These are phyloP conservation scores for Scytalopus superciliaris DNA, from an alignment of 2,113 vertebrate genomes.

Conservation along the genomic window DNA sequence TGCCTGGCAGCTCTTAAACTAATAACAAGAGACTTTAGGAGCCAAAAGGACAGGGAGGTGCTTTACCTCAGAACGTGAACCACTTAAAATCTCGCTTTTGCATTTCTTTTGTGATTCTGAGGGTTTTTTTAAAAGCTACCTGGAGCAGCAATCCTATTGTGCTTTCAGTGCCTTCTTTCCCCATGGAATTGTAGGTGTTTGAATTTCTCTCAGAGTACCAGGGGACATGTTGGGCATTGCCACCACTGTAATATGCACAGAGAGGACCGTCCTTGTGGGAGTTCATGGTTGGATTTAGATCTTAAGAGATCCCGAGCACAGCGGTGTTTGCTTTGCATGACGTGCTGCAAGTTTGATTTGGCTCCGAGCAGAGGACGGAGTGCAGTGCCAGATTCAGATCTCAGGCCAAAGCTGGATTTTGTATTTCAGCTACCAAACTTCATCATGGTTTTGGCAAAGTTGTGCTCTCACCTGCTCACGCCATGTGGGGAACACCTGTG, in stretches of 20 bases:
- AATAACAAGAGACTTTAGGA: background rate
- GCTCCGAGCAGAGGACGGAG: background rate
- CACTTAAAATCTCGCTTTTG: background rate
- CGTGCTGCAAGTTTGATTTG: background rate
- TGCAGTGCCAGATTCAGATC: conserved; percentile 9
- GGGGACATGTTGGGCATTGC: background rate
- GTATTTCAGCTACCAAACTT: conserved; percentile 30
- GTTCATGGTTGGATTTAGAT: background rate
- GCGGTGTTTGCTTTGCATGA: background rate
- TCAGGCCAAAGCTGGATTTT: background rate
- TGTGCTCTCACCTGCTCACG: conserved; percentile 1
- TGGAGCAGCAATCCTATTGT: background rate
- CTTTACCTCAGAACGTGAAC: background rate
- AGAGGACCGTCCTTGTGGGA: background rate
- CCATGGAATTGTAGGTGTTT: background rate
- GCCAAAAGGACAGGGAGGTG: background rate
- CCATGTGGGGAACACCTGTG: conserved; percentile 37
- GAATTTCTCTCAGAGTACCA: background rate
- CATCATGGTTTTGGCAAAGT: background rate
- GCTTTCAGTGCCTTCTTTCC: background rate
- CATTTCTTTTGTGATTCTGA: background rate
- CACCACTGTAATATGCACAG: background rate
- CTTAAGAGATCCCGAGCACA: background rate
- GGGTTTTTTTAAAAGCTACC: background rate
- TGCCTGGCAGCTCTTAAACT: conserved; percentile 7